phyloP scores from a whole-genome alignment of 2,113 vertebrate species.

The Brienomyrus brachyistius region DNA sequence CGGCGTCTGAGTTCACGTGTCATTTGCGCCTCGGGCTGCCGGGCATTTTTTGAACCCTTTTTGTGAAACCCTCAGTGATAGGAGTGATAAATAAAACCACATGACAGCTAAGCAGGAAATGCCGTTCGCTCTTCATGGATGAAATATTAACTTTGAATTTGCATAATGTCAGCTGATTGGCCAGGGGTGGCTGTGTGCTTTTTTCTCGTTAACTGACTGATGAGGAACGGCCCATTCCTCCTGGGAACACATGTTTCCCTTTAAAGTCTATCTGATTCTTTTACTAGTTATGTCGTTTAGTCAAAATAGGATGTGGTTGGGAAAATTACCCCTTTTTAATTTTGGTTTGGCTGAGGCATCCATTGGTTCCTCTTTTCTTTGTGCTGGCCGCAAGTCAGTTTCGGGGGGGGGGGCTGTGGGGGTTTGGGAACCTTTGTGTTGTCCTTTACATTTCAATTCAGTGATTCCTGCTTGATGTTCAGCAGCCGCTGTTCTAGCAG shows the following conservation, averaged over 20 bases:
- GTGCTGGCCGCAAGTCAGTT: conserved; percentile 1
- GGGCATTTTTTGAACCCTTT: not conserved
- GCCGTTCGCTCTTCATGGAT: not conserved
- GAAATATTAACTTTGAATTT: not conserved
- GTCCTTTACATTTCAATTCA: not conserved
- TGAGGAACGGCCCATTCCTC: conserved; percentile 4
- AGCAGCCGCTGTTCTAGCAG: not conserved
- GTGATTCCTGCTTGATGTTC: conserved; percentile 1
- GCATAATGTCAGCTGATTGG: not conserved
- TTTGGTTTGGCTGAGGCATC: conserved; percentile 24
- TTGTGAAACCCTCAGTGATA: not conserved
- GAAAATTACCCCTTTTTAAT: conserved; percentile 33
- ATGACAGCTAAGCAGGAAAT: not conserved
- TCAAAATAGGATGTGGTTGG: conserved; percentile 36
- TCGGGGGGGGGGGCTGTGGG: not conserved
- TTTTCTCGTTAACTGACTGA: conserved; percentile 15
- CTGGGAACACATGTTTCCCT: conserved; percentile 32
- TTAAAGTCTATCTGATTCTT: conserved; percentile 27
- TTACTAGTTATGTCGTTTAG: conserved; percentile 21
- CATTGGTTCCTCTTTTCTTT: conserved; percentile 17
- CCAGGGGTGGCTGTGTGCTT: not conserved
- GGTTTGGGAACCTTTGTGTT: not conserved
- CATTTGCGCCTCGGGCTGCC: not conserved
- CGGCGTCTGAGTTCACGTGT: not conserved
- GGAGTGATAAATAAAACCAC: not conserved